Percentiles rank a stretch among this genome's conserved stretches.
These are phyloP conservation scores for Punctoribates punctum DNA, from an alignment of 2,888 invertebrate genomes.

Conservation along the genomic window DNA sequence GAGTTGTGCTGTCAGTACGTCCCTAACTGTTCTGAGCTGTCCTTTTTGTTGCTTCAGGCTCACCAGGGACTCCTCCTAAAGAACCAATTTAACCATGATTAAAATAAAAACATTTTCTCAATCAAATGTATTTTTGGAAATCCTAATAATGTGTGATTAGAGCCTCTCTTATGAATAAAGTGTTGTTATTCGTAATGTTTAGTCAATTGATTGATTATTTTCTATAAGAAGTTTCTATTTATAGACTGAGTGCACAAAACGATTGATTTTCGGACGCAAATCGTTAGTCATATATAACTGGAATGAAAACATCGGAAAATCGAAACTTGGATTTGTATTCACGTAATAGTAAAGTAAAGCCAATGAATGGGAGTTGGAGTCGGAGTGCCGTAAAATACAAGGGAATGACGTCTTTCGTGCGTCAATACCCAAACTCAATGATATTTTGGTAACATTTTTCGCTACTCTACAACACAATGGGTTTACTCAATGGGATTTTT, in stretches of 20 bases:
- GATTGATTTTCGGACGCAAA: constrained; percentile 15
- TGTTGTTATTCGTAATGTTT: background rate
- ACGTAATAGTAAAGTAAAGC: constrained; percentile 3
- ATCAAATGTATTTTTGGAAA: background rate
- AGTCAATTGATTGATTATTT: constrained; percentile 10
- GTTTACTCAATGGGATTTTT: constrained; percentile 16
- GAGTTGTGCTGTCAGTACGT: constrained; percentile 40
- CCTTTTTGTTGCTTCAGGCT: constrained; percentile 10
- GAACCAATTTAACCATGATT: background rate
- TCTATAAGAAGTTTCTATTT: constrained; percentile 5
- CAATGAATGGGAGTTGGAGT: background rate
- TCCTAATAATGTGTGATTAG: constrained; percentile 2
- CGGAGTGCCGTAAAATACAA: constrained; percentile 7
- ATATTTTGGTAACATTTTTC: background rate
- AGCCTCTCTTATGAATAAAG: background rate
- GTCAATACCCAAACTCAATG: constrained; percentile 29
- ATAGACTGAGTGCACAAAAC: background rate
- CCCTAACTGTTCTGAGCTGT: constrained; percentile 36
- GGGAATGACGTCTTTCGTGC: constrained; percentile 15
- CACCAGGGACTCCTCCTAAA: constrained; percentile 32
- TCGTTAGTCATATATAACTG: background rate
- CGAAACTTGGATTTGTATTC: constrained; percentile 30
- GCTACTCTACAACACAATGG: background rate
- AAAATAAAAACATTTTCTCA: background rate
- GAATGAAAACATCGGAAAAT: background rate